These are phyloP conservation scores for Sipha maydis DNA, from an alignment of 2,888 invertebrate species.

Conservation along the genomic window DNA sequence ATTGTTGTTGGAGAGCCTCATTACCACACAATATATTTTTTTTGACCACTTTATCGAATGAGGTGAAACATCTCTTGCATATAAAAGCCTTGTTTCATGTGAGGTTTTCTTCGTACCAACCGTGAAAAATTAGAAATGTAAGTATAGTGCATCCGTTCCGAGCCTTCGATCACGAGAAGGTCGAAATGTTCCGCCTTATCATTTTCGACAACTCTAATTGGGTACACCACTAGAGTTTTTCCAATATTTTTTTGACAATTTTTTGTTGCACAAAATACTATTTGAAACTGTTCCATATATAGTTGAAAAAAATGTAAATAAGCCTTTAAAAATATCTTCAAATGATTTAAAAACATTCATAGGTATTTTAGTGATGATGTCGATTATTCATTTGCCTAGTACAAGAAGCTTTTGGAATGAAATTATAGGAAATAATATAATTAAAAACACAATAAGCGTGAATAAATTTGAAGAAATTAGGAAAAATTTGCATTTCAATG, in stretches of 20 bases:
- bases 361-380: slow-evolving; percentile 27
- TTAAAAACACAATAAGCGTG: slow-evolving; percentile 1
- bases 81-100: too few species aligned
- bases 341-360: slow-evolving; percentile 8
- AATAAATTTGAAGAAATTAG: slow-evolving; percentile 1
- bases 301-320: not conserved
- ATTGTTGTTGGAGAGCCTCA: too few species aligned
- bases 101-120: too few species aligned
- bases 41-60: too few species aligned
- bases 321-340: slow-evolving; percentile 14
- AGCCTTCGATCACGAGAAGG: too few species aligned
- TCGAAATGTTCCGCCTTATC: too few species aligned
- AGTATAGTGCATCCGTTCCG: too few species aligned
- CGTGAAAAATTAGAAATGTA: too few species aligned
- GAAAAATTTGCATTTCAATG: slow-evolving; percentile 39
- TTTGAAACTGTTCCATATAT: slow-evolving; percentile 14
- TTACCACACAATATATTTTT: too few species aligned
- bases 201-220: too few species aligned
- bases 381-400: slow-evolving; percentile 8
- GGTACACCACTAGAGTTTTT: not conserved
- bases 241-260: slow-evolving; percentile 14
- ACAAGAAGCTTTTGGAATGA: slow-evolving; percentile 22
- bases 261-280: slow-evolving; percentile 1
- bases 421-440: slow-evolving; percentile 9
- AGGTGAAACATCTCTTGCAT: too few species aligned